Evolutionary conservation across 2,888 invertebrate genomes (phyloP), one percentile per base, ranked within the genome.

Genomic region (Phlogophora meticulosa): DNA sequence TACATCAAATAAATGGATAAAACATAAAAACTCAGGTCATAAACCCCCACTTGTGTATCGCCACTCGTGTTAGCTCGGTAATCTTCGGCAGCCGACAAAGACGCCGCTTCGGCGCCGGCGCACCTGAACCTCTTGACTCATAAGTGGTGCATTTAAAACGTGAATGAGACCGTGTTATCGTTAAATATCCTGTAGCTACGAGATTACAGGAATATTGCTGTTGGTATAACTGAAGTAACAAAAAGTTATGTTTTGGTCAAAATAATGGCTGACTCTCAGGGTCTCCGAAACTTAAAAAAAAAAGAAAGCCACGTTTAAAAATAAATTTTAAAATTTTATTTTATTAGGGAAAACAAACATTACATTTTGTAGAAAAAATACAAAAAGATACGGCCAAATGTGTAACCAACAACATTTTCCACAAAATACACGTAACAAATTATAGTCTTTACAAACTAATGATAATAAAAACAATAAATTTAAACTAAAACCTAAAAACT

Each of bases 71-170:
- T 72, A 52, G 11, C 51, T 78, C 78, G 71, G 72, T 85, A 85
- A 83, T 87, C 78, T 83, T 80, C 70, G 75, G 51, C 75, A 52
- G 65, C 87, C 85, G 86, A 83, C 89, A 91, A 89, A 91, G 87
- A 65, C 68, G 61, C 65, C 62, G 72, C 62, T 22, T 10, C 58
- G 85, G 89, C 89, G 91, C 88, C 89, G 51, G 81, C 82, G 85
- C 88, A 88, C 87, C 90, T 90, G 85, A 83, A 81, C 85, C 91
- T 88, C 89, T 88, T 87, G 88, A 90, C 82, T 81, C 53, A 38
- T 80, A 81, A 81, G 81, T 82, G 81, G 62, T 61, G 69, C 69
- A 78, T 82, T 76, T 68, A 73, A 68, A 76, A 79, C 45, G 72
- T 77, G 74, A 80, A 78, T 70, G 74, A 76, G 76, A 69, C 48